These are phyloP conservation scores for Sinodicranocentrus sp. DNA, from an alignment of 2,888 invertebrate species.

Conservation along the genomic window DNA sequence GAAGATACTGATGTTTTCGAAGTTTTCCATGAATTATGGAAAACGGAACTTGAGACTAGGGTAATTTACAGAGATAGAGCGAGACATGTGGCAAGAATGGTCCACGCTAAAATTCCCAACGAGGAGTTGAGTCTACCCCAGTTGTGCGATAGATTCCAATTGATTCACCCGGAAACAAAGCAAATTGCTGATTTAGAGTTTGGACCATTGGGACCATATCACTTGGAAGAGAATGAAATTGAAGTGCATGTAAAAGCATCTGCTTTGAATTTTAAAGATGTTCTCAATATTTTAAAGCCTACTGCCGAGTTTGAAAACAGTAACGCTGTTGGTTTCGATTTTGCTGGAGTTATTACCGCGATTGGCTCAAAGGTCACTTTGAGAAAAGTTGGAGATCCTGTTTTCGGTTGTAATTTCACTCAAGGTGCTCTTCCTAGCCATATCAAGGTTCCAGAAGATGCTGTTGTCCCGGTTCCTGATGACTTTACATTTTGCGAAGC, in stretches of 20 bases:
- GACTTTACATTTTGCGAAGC: constrained; percentile 66
- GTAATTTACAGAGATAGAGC: constrained; percentile 49
- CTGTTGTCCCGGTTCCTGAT: constrained; percentile 59
- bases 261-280: constrained; percentile 69
- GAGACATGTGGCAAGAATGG: constrained; percentile 38
- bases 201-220: constrained; percentile 35
- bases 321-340: constrained; percentile 83
- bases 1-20: constrained; percentile 39
- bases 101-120: constrained; percentile 44
- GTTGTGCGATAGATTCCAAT: constrained; percentile 53
- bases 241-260: constrained; percentile 65
- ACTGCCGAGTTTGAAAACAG: constrained; percentile 39
- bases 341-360: constrained; percentile 82
- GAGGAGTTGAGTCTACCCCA: constrained; percentile 48
- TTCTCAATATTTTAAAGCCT: constrained; percentile 69
- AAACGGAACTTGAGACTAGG: constrained; percentile 46
- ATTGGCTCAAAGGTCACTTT: constrained; percentile 81
- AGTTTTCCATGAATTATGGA: constrained; percentile 56
- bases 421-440: constrained; percentile 68
- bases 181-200: constrained; percentile 62
- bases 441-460: constrained; percentile 53
- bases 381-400: constrained; percentile 84
- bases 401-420: constrained; percentile 79
- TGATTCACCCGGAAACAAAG: constrained; percentile 62
- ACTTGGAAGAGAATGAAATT: constrained; percentile 53